A percentile compares a stretch with the other conserved stretches of the same genome.
Evolutionary conservation across 2,888 invertebrate genomes (phyloP).

Genomic region (Vandiemenella viatica): DNA sequence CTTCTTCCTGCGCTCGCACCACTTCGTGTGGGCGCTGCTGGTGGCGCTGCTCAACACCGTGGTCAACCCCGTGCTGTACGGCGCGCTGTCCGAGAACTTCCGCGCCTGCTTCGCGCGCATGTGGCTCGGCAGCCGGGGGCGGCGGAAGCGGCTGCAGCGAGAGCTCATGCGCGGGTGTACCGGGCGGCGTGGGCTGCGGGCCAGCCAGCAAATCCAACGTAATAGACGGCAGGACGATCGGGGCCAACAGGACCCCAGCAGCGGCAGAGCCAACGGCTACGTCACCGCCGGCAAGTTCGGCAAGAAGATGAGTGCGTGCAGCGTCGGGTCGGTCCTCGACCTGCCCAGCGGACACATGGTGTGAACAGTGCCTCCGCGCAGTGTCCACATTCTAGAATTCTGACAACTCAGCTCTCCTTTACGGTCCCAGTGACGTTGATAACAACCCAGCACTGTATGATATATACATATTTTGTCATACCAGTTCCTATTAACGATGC

Average conservation of each 20-base stretch:
- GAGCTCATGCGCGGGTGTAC: no score
- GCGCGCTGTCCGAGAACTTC: conserved; percentile 38
- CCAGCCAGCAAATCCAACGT: no score
- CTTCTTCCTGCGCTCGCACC: conserved; percentile 36
- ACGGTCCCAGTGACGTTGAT: no score
- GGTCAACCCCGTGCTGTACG: conserved; percentile 39
- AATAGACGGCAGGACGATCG: no score
- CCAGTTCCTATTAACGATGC: no score
- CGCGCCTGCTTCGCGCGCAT: conserved; percentile 30
- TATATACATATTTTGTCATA: no score
- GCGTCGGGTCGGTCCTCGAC: conserved; percentile 26
- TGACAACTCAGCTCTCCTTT: no score
- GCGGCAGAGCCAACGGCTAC: conserved; percentile 19
- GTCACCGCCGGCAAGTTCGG: conserved; percentile 16
- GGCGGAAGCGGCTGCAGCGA: conserved; percentile 14
- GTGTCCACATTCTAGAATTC: no score
- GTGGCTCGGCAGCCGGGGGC: conserved; percentile 22
- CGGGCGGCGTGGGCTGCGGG: conserved; percentile 9
- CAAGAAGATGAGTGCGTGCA: conserved; percentile 25
- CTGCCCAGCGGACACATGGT: conserved; percentile 24
- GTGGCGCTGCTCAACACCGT: conserved; percentile 38
- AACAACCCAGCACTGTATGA: no score
- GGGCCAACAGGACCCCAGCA: conserved; percentile 20
- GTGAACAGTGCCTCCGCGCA: no score
- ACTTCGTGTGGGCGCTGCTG: conserved; percentile 35